phyloP scores from a whole-genome alignment of 2,888 invertebrate species.

The Ceramica pisi region DNA sequence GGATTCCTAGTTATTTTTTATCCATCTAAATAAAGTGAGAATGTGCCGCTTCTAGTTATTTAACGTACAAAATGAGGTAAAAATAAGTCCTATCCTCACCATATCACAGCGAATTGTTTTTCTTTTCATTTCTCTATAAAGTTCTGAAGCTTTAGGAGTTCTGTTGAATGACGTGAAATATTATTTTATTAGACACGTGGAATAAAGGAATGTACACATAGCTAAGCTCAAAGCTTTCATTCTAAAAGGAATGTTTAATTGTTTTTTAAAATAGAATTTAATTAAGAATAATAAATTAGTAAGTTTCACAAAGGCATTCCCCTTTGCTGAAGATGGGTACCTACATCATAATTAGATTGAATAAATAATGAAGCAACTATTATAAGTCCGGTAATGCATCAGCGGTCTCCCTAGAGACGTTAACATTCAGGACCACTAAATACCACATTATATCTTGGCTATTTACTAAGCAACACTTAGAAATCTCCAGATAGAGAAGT shows the following conservation, averaged over 20 bases:
- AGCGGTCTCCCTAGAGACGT: conserved; percentile 3
- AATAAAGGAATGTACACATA: not conserved
- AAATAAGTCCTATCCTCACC: not conserved
- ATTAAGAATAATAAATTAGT: not conserved
- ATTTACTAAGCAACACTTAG: too few relatives aligned
- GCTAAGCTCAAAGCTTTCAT: not conserved
- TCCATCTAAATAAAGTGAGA: not conserved
- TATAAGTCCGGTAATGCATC: conserved; percentile 32
- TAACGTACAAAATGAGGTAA: not conserved
- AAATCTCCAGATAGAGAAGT: not conserved
- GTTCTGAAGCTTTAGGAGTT: not conserved
- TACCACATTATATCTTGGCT: not conserved
- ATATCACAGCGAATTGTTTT: not conserved
- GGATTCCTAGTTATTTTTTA: too few relatives aligned
- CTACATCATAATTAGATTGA: not conserved
- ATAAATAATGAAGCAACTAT: conserved; percentile 23
- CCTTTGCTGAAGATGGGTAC: not conserved
- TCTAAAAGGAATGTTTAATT: not conserved
- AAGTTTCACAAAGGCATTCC: not conserved
- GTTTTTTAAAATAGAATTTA: not conserved
- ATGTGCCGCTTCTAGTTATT: not conserved
- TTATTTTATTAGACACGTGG: not conserved
- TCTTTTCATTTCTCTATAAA: too few relatives aligned
- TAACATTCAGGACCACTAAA: conserved; percentile 11
- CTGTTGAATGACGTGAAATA: not conserved